Evolutionary conservation across 2,113 vertebrate species (phyloP), one percentile per base, ranked within the genome.

Genomic region (Alligator sinensis): DNA sequence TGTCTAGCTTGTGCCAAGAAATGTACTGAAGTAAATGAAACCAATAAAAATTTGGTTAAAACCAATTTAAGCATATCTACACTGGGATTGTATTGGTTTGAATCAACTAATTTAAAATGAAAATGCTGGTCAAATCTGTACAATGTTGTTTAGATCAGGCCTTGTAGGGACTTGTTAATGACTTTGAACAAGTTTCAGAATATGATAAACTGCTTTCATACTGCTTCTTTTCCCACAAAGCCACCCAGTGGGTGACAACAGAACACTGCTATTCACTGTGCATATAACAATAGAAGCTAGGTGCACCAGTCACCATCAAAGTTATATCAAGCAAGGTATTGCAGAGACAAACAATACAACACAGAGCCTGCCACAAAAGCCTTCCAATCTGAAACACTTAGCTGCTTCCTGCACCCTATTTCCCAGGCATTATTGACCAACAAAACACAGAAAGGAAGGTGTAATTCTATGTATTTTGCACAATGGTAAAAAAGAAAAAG

Each of bases 391-490:
- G 58, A 88, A 88, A 70, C 63, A 24, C 70, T 93, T 82, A 80
- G 34, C 70, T 0, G 0, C 28, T 18, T 88, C 55, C 86, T 3
- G 1, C 28, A 55, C 25, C 1, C 0, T 2, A 0, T 38, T 89
- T 82, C 2, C 1, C 62, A 66, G 80, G n/a, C 77, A 92, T 24
- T 87, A 93, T 95, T 82, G 68, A 77, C 77, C 85, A 61, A 77
- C 84, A 85, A 80, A 60, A 83, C 18, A 62, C 54, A 10, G 64
- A 30, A 59, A 62, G 25, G 54, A 64, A n/a, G 25, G 21, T 61
- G 54, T 82, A 68, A 34, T 58, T 82, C 54, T 66, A n/a, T 17
- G 3, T 93, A 91, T 94, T 47, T 93, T 94, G 89, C 78, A 91
- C 83, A 88, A 70, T 3, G n/a, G 47, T 91, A 2, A 9, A 10